Conservation (phyloP, 2,888 invertebrate species). For the Sthenelais limicola region DNA sequence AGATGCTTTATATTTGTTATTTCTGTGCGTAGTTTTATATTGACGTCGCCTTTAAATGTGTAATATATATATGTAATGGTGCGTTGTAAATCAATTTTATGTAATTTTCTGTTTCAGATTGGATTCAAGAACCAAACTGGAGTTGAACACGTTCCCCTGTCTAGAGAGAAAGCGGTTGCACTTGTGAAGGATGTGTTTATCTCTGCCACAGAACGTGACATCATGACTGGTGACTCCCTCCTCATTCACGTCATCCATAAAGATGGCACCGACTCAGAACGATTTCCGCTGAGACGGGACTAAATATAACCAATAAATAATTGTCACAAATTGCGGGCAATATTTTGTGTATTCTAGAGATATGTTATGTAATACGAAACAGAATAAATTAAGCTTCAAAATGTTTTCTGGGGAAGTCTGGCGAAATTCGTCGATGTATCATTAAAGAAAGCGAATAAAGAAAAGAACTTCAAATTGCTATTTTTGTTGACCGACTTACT, state of each 20-base stretch:
- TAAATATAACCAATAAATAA: constrained; percentile 73
- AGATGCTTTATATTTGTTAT: too few species aligned
- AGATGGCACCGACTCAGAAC: constrained; percentile 81
- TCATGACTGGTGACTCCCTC: constrained; percentile 95
- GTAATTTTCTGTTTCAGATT: constrained; percentile 75
- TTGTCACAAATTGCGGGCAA: not conserved
- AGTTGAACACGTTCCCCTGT: constrained; percentile 77
- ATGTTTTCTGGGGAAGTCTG: too few species aligned
- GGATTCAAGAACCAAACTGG: constrained; percentile 90
- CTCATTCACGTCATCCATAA: constrained; percentile 89
- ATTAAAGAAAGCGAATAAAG: too few species aligned
- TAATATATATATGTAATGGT: too few species aligned
- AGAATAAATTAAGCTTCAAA: too few species aligned
- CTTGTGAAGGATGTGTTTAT: constrained; percentile 96
- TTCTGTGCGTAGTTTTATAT: too few species aligned
- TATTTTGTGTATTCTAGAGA: too few species aligned
- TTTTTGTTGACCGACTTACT: too few species aligned
- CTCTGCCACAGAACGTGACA: constrained; percentile 97
- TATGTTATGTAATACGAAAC: too few species aligned
- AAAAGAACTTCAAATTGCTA: too few species aligned
- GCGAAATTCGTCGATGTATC: too few species aligned
- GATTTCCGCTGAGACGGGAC: constrained; percentile 88
- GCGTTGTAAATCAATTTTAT: not conserved
- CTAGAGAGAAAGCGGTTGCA: constrained; percentile 85
- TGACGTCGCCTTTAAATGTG: too few species aligned